Evolutionary conservation across 2,113 vertebrate genomes (phyloP).

Genomic region (Sclerurus mexicanus): DNA sequence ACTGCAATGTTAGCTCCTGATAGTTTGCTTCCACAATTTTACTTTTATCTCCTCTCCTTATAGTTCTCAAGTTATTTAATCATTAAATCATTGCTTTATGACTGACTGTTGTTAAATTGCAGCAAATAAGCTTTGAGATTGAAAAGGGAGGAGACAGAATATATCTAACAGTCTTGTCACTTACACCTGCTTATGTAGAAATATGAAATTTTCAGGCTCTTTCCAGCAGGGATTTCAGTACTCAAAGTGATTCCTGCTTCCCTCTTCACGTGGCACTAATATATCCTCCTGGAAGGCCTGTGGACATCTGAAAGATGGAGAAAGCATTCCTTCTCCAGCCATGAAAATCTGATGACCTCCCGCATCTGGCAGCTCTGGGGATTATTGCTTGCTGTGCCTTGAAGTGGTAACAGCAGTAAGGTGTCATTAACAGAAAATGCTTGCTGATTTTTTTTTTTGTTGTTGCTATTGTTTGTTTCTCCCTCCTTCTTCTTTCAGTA

Average conservation of each 20-base stretch:
- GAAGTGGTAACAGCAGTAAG: neutral
- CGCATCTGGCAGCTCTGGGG: neutral
- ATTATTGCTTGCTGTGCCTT: neutral
- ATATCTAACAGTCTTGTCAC: neutral
- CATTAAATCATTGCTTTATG: neutral
- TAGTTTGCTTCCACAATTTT: neutral
- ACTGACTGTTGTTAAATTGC: neutral
- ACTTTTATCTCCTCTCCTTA: neutral
- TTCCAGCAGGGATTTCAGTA: neutral
- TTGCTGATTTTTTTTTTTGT: neutral
- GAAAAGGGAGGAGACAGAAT: neutral
- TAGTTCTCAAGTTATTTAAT: neutral
- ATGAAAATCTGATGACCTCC: neutral
- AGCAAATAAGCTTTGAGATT: neutral
- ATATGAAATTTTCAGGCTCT: neutral
- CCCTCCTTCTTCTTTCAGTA: neutral
- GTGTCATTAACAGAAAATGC: neutral
- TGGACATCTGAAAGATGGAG: neutral
- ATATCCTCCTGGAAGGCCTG: neutral
- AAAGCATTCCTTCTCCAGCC: neutral
- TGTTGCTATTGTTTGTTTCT: neutral
- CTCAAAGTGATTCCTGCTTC: neutral
- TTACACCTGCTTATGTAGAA: neutral
- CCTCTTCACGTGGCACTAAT: neutral
- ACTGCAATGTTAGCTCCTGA: neutral